Evolutionary conservation across 35 echinoderm and acorn worm species (phyloP).

Genomic region (Lytechinus pictus): DNA sequence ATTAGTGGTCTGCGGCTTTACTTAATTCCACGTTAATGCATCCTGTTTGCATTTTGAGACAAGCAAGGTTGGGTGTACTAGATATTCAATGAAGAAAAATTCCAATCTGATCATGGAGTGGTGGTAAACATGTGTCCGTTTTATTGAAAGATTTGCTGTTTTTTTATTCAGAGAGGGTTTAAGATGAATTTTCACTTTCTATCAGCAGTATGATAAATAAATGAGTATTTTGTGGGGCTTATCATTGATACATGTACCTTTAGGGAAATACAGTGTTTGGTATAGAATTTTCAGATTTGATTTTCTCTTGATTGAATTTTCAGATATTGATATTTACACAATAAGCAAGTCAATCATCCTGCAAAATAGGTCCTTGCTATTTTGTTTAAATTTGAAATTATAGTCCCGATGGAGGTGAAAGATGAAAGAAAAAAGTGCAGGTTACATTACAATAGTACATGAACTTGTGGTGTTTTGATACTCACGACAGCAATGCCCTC

Average conservation of each 20-base stretch:
- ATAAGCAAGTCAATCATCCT: background rate
- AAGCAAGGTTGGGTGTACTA: background rate
- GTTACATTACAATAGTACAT: background rate
- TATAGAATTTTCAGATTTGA: background rate
- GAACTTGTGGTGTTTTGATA: conserved; percentile 2
- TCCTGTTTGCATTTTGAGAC: background rate
- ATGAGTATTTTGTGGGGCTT: background rate
- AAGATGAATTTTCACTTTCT: too few relatives aligned
- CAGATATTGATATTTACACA: conserved; percentile 13
- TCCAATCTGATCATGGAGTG: background rate
- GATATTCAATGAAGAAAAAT: background rate
- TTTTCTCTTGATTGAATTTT: background rate
- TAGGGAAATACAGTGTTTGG: background rate
- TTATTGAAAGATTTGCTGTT: background rate
- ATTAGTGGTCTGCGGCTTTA: conserved; percentile 11
- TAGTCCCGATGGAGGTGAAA: background rate
- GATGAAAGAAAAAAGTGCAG: conserved; percentile 12
- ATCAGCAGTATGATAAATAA: background rate
- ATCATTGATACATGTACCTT: background rate
- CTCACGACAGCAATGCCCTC: background rate
- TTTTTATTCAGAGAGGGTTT: background rate
- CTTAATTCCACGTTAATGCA: background rate
- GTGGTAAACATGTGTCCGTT: background rate
- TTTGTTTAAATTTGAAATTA: background rate
- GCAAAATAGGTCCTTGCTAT: background rate